Conservation (phyloP, 2,797 vertebrate genomes). For the Sarcoramphus papa region DNA sequence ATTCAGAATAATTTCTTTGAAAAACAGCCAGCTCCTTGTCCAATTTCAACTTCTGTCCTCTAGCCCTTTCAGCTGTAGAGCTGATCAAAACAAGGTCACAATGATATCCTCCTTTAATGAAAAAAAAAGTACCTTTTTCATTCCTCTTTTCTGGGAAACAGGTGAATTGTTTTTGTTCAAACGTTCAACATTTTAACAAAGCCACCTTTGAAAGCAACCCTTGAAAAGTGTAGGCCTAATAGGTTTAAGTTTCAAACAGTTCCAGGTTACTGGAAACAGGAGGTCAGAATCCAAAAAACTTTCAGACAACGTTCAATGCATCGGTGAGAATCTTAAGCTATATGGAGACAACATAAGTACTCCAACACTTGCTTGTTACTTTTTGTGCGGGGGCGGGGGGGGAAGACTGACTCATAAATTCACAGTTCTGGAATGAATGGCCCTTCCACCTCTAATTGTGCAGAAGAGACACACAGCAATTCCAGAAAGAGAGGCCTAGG, state of each 20-base stretch:
- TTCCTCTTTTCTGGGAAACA: background rate
- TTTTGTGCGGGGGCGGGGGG: background rate
- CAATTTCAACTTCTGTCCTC: background rate
- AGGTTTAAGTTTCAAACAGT: background rate
- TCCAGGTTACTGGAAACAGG: background rate
- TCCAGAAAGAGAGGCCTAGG: background rate
- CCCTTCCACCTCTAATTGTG: background rate
- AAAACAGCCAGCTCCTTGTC: background rate
- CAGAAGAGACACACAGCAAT: background rate
- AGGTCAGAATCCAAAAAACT: constrained; percentile 16
- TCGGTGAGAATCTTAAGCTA: background rate
- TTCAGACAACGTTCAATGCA: background rate
- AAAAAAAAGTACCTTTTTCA: background rate
- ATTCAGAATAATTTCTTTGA: background rate
- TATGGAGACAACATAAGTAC: background rate
- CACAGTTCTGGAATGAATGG: background rate
- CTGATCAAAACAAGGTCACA: constrained; percentile 42
- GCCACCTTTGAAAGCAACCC: background rate
- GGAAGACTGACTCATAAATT: background rate
- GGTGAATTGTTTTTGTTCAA: constrained; percentile 8
- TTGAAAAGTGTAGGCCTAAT: background rate
- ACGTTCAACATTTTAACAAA: background rate
- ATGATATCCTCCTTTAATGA: background rate
- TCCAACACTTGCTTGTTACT: background rate
- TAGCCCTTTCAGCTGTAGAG: background rate